Evolutionary conservation across 2,797 vertebrate genomes (phyloP), one percentile per base, ranked within the genome.

Genomic region (Myotis daubentonii): DNA sequence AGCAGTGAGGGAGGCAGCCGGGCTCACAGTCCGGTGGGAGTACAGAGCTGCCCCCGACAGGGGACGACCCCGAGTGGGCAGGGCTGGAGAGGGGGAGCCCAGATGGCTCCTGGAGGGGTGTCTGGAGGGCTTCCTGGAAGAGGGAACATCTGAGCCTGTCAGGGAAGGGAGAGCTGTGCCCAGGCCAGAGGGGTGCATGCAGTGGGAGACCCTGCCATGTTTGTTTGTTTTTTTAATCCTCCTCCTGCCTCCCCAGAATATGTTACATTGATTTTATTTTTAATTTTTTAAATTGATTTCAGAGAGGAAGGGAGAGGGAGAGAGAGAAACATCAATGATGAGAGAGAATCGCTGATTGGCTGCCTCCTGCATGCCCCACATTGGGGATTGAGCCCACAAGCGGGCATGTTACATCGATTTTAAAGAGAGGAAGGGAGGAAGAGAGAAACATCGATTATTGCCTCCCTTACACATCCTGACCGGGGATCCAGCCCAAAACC

Each of bases 51-150:
- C 49, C 25, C 53, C 22, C 74, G 62, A 55, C 5, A 55, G 51
- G 51, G 30, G n/a, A 62, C 0, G 8, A 70, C 8, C 19, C 41
- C 65, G n/a, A 51, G 23, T 16, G 49, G 53, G 13, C 44, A 83
- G 75, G 71, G 75, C 20, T 53, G 36, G 70, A 25, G 19, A 8
- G 1, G n/a, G 23, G 15, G 38, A 55, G 11, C 28, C 68, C 70
- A 1, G 6, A 51, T 4, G n/a, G 4, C 53, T 36, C 12, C 12
- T 17, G 36, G 51, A 84, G 25, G 47, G 3, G 16, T 4, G 28
- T 75, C 8, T 49, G 55, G 79, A 86, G 70, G 90, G 51, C 84
- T 89, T 60, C 62, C 62, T 36, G 78, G 88, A 92, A 47, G 84
- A 94, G n/a, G 60, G 25, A 41, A 41, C 71, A 47, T 44, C n/a